Evolutionary conservation across 2,888 invertebrate genomes (phyloP).

Genomic region (Digitonthophagus gazella): DNA sequence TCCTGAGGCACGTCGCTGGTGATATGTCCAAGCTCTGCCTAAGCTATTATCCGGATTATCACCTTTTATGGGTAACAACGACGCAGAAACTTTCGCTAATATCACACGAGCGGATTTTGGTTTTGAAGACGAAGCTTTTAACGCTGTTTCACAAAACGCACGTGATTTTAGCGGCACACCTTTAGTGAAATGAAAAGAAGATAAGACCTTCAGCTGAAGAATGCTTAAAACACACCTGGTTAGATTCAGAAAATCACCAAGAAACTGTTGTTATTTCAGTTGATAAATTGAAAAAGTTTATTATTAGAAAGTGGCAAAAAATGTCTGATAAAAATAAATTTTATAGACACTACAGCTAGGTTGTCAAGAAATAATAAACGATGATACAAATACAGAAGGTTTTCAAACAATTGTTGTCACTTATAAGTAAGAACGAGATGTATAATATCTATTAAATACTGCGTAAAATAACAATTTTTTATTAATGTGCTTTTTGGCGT

Average conservation of each 20-base stretch:
- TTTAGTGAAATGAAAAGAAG: conserved; percentile 71
- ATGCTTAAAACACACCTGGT: conserved; percentile 75
- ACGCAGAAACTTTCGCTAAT: conserved; percentile 84
- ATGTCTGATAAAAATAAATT: too few relatives aligned
- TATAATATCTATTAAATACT: too few relatives aligned
- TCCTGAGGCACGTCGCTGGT: too few relatives aligned
- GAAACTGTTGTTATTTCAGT: conserved; percentile 70
- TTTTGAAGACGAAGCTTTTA: conserved; percentile 86
- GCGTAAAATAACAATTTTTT: too few relatives aligned
- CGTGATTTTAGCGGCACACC: conserved; percentile 80
- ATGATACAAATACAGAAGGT: too few relatives aligned
- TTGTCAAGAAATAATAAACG: too few relatives aligned
- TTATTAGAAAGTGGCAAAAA: conserved; percentile 84
- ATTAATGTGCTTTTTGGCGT: too few relatives aligned
- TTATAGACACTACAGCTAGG: too few relatives aligned
- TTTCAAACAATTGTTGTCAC: too few relatives aligned
- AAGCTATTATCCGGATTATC: conserved; percentile 85
- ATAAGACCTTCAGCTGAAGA: conserved; percentile 68
- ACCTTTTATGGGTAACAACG: conserved; percentile 88
- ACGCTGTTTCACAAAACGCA: conserved; percentile 77
- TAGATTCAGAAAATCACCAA: conserved; percentile 65
- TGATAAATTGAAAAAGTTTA: conserved; percentile 78
- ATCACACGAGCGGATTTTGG: conserved; percentile 87
- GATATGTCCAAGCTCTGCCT: too few relatives aligned
- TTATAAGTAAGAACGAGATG: too few relatives aligned